Percentiles rank a stretch among this genome's conserved stretches.
Evolutionary conservation across 30 jellyfish, hydroid and myxozoan species (phyloP).

Genomic region (Aurelia coerulea): DNA sequence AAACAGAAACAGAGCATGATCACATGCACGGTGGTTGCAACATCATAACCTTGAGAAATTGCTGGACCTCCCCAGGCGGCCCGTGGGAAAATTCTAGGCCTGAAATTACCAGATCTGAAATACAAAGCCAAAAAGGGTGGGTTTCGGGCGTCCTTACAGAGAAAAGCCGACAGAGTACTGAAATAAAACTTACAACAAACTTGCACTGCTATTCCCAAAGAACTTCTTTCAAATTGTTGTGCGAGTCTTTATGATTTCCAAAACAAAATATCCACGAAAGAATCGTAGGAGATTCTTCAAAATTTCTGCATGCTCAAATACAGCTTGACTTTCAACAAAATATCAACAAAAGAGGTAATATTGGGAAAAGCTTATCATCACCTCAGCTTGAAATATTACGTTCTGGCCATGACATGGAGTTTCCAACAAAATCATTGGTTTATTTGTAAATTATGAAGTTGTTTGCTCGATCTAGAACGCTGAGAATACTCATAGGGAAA

Average conservation of each 20-base stretch:
- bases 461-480: constrained; percentile 23
- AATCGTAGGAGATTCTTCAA: background rate
- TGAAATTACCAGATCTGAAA: too few relatives aligned
- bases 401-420: constrained; percentile 57
- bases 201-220: background rate
- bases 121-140: constrained; percentile 10
- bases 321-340: background rate
- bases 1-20: too few relatives aligned
- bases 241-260: too few relatives aligned
- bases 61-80: too few relatives aligned
- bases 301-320: background rate
- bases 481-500: constrained; percentile 29
- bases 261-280: too few relatives aligned
- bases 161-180: too few relatives aligned
- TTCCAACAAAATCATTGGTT: constrained; percentile 15
- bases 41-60: too few relatives aligned
- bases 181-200: too few relatives aligned
- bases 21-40: too few relatives aligned
- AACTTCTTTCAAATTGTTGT: background rate
- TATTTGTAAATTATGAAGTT: background rate
- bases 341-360: background rate
- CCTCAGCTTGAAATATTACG: constrained; percentile 37
- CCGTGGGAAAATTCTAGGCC: too few relatives aligned
- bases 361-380: constrained; percentile 23
- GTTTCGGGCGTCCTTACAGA: background rate